These are phyloP conservation scores for Melieria picta DNA, from an alignment of 2,888 invertebrate species.

Conservation along the genomic window DNA sequence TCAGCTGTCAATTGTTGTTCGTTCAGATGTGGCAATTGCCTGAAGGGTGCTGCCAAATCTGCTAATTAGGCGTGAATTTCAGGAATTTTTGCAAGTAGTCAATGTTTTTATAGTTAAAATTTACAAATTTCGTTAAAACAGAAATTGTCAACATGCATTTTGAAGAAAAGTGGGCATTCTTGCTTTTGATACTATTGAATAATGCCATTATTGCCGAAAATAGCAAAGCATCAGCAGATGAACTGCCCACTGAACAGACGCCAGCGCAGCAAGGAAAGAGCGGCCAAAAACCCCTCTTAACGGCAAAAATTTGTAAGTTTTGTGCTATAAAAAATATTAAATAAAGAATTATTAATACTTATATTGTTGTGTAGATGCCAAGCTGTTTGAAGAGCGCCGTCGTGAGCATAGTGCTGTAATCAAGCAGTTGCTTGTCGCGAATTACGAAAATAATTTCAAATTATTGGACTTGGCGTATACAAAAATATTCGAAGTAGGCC, in stretches of 20 bases:
- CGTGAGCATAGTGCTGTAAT: constrained; percentile 44
- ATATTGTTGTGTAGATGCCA: constrained; percentile 41
- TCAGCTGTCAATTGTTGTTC: too few species aligned
- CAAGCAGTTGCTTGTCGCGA: constrained; percentile 41
- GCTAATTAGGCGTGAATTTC: too few species aligned
- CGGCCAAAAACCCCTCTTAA: neutral
- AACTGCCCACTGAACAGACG: neutral
- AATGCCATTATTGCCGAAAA: too few species aligned
- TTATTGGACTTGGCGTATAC: constrained; percentile 44
- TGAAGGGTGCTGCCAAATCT: too few species aligned
- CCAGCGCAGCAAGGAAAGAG: neutral
- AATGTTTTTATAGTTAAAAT: too few species aligned
- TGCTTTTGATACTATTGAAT: too few species aligned
- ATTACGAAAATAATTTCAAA: constrained; percentile 48
- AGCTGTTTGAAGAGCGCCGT: constrained; percentile 43
- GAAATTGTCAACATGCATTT: too few species aligned
- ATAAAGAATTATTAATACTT: neutral
- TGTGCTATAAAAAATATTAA: neutral
- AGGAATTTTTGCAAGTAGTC: too few species aligned
- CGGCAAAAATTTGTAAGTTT: constrained; percentile 21
- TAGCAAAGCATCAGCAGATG: too few species aligned
- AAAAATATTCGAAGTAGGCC: constrained; percentile 46
- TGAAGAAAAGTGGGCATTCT: too few species aligned
- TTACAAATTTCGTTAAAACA: too few species aligned
- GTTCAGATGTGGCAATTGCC: too few species aligned